Conservation (phyloP, 2,888 invertebrate species). For the Adineta ricciae region DNA sequence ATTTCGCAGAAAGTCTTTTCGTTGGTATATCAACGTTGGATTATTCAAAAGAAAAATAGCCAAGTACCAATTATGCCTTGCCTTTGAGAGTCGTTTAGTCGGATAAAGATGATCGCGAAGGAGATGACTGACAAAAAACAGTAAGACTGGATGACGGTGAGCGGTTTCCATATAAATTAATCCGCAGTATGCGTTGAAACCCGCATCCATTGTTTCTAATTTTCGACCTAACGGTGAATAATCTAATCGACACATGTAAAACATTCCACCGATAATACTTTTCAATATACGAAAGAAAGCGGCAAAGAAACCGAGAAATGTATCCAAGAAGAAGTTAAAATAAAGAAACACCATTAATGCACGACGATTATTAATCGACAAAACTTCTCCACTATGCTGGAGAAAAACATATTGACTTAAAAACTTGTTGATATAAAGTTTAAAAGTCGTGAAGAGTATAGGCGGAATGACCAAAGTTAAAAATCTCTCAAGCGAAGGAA, state of each 20-base stretch:
- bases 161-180: background rate
- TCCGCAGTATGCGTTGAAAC: background rate
- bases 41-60: background rate
- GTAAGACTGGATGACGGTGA: background rate
- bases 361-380: background rate
- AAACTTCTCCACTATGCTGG: background rate
- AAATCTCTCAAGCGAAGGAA: background rate
- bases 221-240: too few species aligned
- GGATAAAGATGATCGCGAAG: background rate
- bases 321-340: background rate
- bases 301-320: background rate
- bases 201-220: background rate
- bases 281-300: background rate
- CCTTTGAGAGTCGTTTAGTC: background rate
- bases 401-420: background rate
- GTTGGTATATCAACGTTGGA: background rate
- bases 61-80: background rate
- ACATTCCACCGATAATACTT: background rate
- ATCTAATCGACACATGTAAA: too few species aligned
- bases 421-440: background rate
- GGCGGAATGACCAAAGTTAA: background rate
- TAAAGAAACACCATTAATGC: background rate
- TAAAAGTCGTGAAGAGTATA: background rate
- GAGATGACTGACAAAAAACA: background rate
- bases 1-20: background rate